These are phyloP conservation scores for Tragelaphus scriptus DNA, from an alignment of 2,113 vertebrate species.

Conservation along the genomic window DNA sequence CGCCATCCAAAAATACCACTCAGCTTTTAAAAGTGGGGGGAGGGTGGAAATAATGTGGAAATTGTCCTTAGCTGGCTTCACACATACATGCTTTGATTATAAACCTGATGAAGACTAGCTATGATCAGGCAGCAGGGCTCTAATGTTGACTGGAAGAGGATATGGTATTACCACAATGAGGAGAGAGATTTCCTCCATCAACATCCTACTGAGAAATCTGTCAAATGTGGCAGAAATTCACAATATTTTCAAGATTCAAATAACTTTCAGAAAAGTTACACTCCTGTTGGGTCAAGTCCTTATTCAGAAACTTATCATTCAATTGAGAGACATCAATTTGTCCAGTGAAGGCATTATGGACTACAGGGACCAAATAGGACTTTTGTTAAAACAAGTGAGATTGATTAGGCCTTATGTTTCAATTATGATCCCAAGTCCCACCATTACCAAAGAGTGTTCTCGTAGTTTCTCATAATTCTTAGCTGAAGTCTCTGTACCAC, in stretches of 20 bases:
- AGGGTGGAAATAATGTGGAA: neutral
- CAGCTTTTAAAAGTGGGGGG: neutral
- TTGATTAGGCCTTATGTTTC: neutral
- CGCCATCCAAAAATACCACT: neutral
- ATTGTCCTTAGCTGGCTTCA: neutral
- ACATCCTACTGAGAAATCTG: neutral
- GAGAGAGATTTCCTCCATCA: neutral
- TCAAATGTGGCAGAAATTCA: neutral
- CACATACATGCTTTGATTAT: neutral
- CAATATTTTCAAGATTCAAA: neutral
- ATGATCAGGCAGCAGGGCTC: neutral
- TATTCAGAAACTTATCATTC: neutral
- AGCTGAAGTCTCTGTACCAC: too few species aligned
- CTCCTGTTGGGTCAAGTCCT: neutral
- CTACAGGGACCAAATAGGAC: neutral
- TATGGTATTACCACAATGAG: neutral
- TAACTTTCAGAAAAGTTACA: neutral
- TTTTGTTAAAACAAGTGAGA: neutral
- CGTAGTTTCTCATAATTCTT: too few species aligned
- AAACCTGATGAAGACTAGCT: neutral
- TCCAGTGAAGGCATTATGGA: neutral
- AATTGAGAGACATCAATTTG: neutral
- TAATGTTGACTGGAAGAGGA: neutral
- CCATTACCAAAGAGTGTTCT: too few species aligned
- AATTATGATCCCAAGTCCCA: neutral